Evolutionary conservation across 1,140 invertebrate species (phyloP).

Genomic region (Anastrepha obliqua): DNA sequence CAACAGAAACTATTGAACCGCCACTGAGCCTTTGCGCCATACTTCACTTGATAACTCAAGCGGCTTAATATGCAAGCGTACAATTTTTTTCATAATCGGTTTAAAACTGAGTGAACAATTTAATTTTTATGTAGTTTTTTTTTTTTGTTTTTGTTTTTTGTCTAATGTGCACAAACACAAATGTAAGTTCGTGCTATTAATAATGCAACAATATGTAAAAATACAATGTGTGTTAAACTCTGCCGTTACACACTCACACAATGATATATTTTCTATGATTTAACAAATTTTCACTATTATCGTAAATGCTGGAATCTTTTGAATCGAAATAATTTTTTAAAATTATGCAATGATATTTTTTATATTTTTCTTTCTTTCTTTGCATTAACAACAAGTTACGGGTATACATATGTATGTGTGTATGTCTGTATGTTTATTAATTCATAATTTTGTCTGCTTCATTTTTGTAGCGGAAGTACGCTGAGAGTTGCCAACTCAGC

Average conservation of each 20-base stretch:
- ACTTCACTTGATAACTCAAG: not conserved
- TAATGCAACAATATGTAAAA: not conserved
- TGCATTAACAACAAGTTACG: not conserved
- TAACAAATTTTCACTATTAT: not conserved
- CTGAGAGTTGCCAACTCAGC: not conserved
- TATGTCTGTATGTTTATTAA: not conserved
- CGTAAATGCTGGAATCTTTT: not conserved
- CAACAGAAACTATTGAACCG: not conserved
- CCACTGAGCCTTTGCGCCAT: not conserved
- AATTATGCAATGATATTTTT: constrained; percentile 16
- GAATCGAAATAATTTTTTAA: not conserved
- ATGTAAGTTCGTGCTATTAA: not conserved
- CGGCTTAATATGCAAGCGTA: not conserved
- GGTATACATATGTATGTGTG: no score
- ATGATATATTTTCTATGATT: not conserved
- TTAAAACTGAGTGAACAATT: not conserved
- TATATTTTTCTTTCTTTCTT: not conserved
- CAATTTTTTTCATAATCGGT: not conserved
- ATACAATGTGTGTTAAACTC: not conserved
- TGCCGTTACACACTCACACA: not conserved
- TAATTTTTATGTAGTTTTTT: no score
- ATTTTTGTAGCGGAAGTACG: not conserved
- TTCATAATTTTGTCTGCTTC: not conserved
- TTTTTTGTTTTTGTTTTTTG: not conserved
- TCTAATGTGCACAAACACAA: not conserved